Conservation (phyloP, 2,888 invertebrate genomes). For the Caenorhabditis auriculariae region DNA sequence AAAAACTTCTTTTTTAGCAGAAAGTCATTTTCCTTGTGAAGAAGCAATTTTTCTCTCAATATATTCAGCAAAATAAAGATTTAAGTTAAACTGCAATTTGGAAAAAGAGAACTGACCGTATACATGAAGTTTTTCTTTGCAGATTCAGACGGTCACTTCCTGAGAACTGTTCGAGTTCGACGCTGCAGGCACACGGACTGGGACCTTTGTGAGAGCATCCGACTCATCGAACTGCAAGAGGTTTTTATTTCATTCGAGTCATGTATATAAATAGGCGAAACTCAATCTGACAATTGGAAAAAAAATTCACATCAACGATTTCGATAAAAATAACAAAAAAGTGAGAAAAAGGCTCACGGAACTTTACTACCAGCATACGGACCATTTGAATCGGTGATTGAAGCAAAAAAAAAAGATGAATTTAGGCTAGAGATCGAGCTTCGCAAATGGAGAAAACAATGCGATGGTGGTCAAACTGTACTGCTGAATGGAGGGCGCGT, state of each 20-base stretch:
- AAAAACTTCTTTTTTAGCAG: too few species aligned
- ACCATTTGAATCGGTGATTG: neutral
- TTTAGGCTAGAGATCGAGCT: constrained; percentile 79
- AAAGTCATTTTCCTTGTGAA: too few species aligned
- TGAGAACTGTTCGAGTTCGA: constrained; percentile 28
- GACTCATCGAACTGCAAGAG: constrained; percentile 84
- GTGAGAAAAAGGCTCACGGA: too few species aligned
- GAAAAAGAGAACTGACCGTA: too few species aligned
- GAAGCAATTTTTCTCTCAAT: too few species aligned
- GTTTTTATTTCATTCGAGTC: constrained; percentile 1
- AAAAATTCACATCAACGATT: too few species aligned
- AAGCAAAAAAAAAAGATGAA: neutral
- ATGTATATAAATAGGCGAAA: neutral
- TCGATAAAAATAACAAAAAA: too few species aligned
- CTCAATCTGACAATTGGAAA: neutral
- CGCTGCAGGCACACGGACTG: constrained; percentile 63
- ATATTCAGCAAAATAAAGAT: too few species aligned
- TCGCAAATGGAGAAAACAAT: constrained; percentile 99
- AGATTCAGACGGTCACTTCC: constrained; percentile 31
- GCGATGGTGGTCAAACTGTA: constrained; percentile 98
- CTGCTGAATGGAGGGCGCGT: constrained; percentile 91
- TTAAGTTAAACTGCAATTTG: too few species aligned
- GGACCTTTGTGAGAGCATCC: constrained; percentile 69
- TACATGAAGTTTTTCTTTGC: too few species aligned
- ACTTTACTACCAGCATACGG: neutral